A percentile compares a stretch with the other conserved stretches of the same genome.
Evolutionary conservation across 2,797 vertebrate genomes (phyloP).

Genomic region (Gymnopithys bicolor): DNA sequence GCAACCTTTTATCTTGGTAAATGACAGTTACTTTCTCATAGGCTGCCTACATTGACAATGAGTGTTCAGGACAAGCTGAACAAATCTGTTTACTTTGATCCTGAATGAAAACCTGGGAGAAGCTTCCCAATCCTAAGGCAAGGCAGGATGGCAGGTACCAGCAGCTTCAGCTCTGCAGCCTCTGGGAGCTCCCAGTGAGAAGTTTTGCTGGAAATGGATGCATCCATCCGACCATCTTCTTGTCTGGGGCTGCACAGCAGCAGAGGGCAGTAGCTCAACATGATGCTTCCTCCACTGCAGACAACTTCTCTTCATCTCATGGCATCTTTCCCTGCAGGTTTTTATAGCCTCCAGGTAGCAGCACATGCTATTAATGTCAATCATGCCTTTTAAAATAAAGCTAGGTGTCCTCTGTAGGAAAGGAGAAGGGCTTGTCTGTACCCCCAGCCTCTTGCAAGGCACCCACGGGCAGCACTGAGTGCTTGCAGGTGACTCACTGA

Average conservation of each 20-base stretch:
- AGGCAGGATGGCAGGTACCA: not conserved
- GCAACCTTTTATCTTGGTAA: constrained; percentile 38
- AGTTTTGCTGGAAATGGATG: not conserved
- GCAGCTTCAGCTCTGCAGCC: not conserved
- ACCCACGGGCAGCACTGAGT: not conserved
- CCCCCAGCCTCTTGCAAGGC: not conserved
- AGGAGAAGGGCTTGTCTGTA: not conserved
- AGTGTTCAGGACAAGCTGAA: not conserved
- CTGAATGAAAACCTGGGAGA: not conserved
- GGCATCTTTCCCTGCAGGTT: not conserved
- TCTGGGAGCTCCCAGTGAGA: not conserved
- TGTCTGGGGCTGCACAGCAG: not conserved
- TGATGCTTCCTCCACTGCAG: not conserved
- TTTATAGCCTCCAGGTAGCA: constrained; percentile 4
- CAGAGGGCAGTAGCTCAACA: constrained; percentile 66
- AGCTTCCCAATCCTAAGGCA: constrained; percentile 17
- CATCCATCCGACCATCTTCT: not conserved
- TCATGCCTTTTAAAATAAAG: not conserved
- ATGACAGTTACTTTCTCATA: not conserved
- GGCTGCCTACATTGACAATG: not conserved
- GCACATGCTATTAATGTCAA: not conserved
- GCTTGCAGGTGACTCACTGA: not conserved
- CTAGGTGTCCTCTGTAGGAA: not conserved
- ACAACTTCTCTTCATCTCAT: not conserved
- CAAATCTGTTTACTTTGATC: constrained; percentile 52